Conservation (phyloP, 1,140 invertebrate species). For the Brachystomella parvula region DNA sequence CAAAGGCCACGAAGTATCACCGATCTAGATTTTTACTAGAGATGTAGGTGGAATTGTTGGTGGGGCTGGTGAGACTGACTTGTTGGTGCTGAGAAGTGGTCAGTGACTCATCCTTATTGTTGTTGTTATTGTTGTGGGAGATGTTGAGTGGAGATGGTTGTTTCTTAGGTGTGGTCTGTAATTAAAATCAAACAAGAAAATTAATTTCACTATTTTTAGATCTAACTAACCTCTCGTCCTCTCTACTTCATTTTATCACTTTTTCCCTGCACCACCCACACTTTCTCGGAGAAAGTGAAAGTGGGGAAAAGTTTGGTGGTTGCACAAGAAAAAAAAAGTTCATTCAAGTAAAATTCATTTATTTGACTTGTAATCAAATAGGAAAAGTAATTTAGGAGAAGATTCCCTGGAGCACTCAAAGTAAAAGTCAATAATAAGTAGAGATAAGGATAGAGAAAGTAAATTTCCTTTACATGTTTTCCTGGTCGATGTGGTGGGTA, state of each 20-base stretch:
- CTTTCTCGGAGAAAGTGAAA: too few species aligned
- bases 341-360: too few species aligned
- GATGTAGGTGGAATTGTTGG: background rate
- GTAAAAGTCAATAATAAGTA: too few species aligned
- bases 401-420: too few species aligned
- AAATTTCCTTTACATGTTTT: conserved; percentile 25
- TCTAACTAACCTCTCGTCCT: background rate
- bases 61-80: background rate
- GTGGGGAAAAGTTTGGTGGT: too few species aligned
- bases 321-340: too few species aligned
- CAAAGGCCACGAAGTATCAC: conserved; percentile 36
- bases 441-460: too few species aligned
- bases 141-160: conserved; percentile 12
- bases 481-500: conserved; percentile 31
- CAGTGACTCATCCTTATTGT: conserved; percentile 13
- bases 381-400: too few species aligned
- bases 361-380: too few species aligned
- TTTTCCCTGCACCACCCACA: background rate
- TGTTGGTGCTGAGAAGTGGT: background rate
- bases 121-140: conserved; percentile 18
- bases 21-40: conserved; percentile 24
- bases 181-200: conserved; percentile 11
- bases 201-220: background rate
- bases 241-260: too few species aligned
- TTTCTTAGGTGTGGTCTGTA: conserved; percentile 32